Conservation (phyloP, 2,113 vertebrate genomes). For the Oreochromis tanganicae region DNA sequence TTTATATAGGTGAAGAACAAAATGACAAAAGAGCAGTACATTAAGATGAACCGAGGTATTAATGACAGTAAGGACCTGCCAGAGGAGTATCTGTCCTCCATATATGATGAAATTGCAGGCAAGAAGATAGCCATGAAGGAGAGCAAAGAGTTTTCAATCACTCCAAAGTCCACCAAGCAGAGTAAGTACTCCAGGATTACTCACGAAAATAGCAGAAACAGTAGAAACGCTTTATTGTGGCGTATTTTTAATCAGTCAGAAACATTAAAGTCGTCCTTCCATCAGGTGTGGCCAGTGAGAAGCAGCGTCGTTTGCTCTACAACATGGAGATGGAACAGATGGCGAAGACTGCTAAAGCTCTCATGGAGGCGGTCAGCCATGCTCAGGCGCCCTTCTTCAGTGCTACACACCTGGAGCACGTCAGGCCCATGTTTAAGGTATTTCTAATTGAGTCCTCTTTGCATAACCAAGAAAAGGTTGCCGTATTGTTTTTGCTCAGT, state of each 20-base stretch:
- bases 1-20: conserved; percentile 90
- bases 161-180: conserved; percentile 88
- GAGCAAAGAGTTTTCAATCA: conserved; percentile 89
- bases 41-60: conserved; percentile 98
- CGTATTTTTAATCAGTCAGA: background rate
- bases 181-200: conserved; percentile 74
- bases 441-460: background rate
- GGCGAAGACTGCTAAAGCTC: conserved; percentile 95
- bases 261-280: background rate
- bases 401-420: conserved; percentile 93
- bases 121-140: conserved; percentile 98
- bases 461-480: background rate
- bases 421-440: conserved; percentile 98
- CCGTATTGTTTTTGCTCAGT: background rate
- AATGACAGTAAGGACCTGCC: conserved; percentile 97
- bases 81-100: conserved; percentile 92
- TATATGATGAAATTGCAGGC: conserved; percentile 94
- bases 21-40: conserved; percentile 99
- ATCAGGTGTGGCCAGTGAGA: conserved; percentile 86
- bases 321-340: conserved; percentile 99
- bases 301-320: conserved; percentile 90
- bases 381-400: conserved; percentile 95
- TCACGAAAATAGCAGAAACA: background rate
- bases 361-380: conserved; percentile 97
- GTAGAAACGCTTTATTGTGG: background rate